A percentile compares a stretch with the other conserved stretches of the same genome.
Conservation (phyloP, 2,888 invertebrate species). For the Petrolisthes cinctipes region DNA sequence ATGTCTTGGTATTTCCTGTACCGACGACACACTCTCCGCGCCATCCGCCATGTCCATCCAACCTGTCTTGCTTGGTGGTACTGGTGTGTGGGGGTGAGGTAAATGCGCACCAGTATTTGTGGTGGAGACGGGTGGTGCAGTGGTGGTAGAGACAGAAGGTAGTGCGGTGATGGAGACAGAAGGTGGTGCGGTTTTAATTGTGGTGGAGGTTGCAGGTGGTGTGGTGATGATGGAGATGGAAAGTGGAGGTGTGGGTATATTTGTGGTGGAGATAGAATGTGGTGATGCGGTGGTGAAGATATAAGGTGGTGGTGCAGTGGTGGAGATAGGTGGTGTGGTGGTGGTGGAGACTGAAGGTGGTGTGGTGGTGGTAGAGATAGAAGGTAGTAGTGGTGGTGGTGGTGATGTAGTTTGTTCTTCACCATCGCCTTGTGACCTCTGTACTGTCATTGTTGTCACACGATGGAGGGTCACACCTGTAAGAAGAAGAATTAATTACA, state of each 20-base stretch:
- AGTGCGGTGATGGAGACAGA: not conserved
- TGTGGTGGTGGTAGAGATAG: constrained; percentile 9
- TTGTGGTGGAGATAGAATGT: not conserved
- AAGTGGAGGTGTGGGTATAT: constrained; percentile 2
- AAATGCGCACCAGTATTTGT: too few relatives aligned
- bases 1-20: too few relatives aligned
- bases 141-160: not conserved
- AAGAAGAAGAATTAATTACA: too few relatives aligned
- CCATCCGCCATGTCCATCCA: too few relatives aligned
- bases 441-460: constrained; percentile 31
- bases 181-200: not conserved
- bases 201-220: not conserved
- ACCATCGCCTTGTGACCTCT: constrained; percentile 60
- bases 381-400: not conserved
- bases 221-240: not conserved
- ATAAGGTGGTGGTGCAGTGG: not conserved
- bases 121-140: not conserved
- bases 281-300: not conserved
- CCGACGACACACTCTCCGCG: too few relatives aligned
- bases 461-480: constrained; percentile 57
- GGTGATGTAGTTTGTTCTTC: constrained; percentile 46
- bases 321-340: not conserved
- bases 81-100: too few relatives aligned
- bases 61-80: too few relatives aligned
- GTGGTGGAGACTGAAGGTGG: not conserved